Base-by-base conservation (phyloP, 2,888 invertebrate species). In the Apocheima hispidaria region DNA sequence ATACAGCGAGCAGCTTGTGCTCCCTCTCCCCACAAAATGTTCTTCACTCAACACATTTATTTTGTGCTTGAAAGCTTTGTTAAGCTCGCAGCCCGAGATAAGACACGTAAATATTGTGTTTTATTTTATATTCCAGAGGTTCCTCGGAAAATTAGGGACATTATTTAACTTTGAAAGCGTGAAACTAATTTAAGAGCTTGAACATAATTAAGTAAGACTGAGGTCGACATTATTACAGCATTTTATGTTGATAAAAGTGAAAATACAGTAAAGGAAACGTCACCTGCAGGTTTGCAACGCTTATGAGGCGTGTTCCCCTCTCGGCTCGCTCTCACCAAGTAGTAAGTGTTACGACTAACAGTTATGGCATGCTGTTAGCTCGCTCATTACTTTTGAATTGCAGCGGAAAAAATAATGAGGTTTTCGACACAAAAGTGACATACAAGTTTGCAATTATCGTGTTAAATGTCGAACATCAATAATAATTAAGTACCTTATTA, bases 1-100 rank as follows among this genome's bases (percentile, higher is more conserved):
- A 84, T 84, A 80, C 79, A 77, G 69, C 63, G 74, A 78, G 73
- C 78, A 80, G 83, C 78, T 80, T 78, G 67, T 49, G 71, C 76
- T 71, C 77, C 81, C 72, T 68, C 78, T 73, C 75, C 79, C 77
- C 78, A 74, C 78, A 71, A 75, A 72, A 75, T 72, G 71, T 74
- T 74, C 72, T 72, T 71, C 77, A 72, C 73, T 77, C 75, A 74
- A 78, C 78, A 77, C 77, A 77, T 81, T 77, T 79, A 79, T 81
- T 78, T 78, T 76, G 72, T 28, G 71, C 72, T 72, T 70, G 70
- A 76, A 76, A 75, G 76, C 69, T 73, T 69, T 68, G 72, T 72
- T 71, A 75, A 72, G 71, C 70, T 71, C 69, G 61, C 68, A 64
- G 62, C 63, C 65, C 65, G 65, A 70, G 70, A 73, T 71, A 70